These are phyloP conservation scores for Podarcis cretensis DNA, from an alignment of 2,113 vertebrate species.

Conservation along the genomic window DNA sequence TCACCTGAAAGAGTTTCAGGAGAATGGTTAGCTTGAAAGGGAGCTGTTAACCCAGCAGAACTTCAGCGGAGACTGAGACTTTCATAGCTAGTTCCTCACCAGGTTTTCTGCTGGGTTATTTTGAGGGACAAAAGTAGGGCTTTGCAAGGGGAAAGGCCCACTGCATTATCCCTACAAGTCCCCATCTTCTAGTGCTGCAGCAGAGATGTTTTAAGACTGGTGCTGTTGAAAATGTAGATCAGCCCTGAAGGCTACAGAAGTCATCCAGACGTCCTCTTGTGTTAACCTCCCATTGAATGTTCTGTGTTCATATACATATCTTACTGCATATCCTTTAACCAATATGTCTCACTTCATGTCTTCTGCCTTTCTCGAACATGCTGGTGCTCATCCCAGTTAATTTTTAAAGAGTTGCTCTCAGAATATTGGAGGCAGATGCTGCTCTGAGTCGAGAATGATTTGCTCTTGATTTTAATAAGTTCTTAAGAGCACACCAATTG, in stretches of 20 bases:
- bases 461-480: neutral
- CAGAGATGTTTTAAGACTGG: neutral
- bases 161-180: neutral
- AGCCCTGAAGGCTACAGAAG: neutral
- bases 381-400: constrained; percentile 8
- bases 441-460: neutral
- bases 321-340: neutral
- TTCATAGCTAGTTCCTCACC: too few relatives aligned
- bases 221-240: neutral
- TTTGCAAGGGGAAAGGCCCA: neutral
- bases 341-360: rapidly evolving
- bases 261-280: neutral
- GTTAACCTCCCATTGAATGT: neutral
- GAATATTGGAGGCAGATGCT: neutral
- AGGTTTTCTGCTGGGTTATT: too few relatives aligned
- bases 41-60: too few relatives aligned
- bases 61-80: too few relatives aligned
- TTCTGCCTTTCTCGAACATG: neutral
- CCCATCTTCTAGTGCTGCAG: neutral
- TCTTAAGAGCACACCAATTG: constrained; percentile 7
- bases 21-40: too few relatives aligned
- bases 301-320: rapidly evolving
- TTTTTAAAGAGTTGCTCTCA: neutral
- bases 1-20: too few relatives aligned
- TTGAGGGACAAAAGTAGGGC: neutral